phyloP scores from a whole-genome alignment of 2,888 invertebrate genomes.

The Eudasyphora cyanicolor region DNA sequence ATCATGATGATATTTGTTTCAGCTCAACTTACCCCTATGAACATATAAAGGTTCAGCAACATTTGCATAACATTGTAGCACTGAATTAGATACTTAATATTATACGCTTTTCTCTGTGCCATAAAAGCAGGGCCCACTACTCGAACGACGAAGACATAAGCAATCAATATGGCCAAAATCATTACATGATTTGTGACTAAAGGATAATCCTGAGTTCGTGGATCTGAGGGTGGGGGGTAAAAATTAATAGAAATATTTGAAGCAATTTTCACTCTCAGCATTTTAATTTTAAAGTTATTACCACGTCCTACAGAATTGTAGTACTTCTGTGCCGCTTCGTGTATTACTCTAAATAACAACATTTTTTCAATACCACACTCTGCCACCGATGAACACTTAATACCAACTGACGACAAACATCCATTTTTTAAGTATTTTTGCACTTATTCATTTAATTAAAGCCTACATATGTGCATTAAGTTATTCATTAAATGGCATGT shows the following conservation, averaged over 20 bases:
- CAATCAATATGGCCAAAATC: conserved; percentile 78
- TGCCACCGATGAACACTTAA: not conserved
- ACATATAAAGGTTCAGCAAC: conserved; percentile 62
- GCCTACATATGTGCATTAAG: no score
- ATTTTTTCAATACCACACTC: not conserved
- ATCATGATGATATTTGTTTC: no score
- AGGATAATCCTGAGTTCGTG: conserved; percentile 4
- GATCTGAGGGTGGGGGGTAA: not conserved
- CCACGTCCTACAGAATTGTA: not conserved
- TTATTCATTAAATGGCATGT: no score
- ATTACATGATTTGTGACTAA: not conserved
- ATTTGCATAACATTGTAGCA: conserved; percentile 84
- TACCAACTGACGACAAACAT: no score
- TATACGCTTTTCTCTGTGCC: conserved; percentile 84
- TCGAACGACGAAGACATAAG: conserved; percentile 86
- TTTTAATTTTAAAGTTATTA: no score
- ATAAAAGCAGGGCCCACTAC: conserved; percentile 86
- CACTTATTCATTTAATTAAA: no score
- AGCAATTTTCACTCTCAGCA: not conserved
- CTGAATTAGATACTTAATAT: conserved; percentile 84
- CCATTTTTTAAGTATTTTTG: no score
- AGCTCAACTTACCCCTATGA: conserved; percentile 62
- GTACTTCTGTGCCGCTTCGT: not conserved
- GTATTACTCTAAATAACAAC: not conserved
- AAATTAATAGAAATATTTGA: not conserved